Conservation (phyloP, 2,888 invertebrate species). For the Yponomeuta sedellus region DNA sequence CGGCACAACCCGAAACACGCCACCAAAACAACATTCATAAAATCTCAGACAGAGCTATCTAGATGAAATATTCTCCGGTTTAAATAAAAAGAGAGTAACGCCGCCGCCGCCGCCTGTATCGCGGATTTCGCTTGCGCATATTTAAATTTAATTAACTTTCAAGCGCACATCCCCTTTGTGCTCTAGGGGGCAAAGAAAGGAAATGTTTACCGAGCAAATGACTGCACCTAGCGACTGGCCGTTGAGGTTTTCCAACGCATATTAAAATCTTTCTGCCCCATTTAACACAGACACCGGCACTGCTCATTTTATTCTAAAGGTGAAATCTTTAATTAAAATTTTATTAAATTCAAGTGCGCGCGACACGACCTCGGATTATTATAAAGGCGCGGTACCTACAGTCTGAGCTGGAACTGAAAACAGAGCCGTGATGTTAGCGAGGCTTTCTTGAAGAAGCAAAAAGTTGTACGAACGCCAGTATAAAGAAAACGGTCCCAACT, state of each 20-base stretch:
- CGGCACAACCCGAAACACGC: not conserved
- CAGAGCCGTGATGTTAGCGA: no score
- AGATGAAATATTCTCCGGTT: conserved; percentile 1
- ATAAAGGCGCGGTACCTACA: no score
- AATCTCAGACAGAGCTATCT: not conserved
- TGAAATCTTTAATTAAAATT: conserved; percentile 43
- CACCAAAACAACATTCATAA: not conserved
- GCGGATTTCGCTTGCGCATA: conserved; percentile 38
- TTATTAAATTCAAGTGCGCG: conserved; percentile 28
- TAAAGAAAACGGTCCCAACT: no score
- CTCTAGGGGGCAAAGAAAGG: conserved; percentile 35
- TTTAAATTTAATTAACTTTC: conserved; percentile 68
- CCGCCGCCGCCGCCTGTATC: conserved; percentile 10
- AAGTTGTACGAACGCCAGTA: no score
- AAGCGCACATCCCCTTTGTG: conserved; percentile 57
- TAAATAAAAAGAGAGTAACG: not conserved
- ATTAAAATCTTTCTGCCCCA: conserved; percentile 46
- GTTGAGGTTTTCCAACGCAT: conserved; percentile 34
- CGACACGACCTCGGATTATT: not conserved
- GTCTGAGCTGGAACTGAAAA: no score
- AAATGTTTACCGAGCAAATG: conserved; percentile 44
- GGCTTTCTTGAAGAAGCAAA: no score
- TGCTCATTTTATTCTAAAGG: conserved; percentile 31
- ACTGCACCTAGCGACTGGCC: conserved; percentile 34
- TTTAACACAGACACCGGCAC: conserved; percentile 34